A percentile compares a stretch with the other conserved stretches of the same genome.
These are phyloP conservation scores for Synergus japonicus DNA, from an alignment of 2,888 invertebrate genomes.

Conservation along the genomic window DNA sequence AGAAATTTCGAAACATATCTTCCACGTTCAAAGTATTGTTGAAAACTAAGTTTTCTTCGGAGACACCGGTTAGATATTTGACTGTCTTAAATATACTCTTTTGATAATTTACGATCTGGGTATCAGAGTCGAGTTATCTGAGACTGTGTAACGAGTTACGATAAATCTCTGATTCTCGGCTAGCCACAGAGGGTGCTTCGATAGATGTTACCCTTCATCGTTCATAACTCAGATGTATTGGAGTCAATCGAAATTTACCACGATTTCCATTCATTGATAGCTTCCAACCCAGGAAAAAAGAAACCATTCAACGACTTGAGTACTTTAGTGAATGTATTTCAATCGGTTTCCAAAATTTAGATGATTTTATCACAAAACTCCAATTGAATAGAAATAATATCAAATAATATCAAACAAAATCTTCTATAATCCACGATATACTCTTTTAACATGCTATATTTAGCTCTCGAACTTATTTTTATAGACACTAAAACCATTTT, in stretches of 20 bases:
- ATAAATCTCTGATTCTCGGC: conserved; percentile 61
- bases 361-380: too few species aligned
- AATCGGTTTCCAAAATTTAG: too few species aligned
- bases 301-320: too few species aligned
- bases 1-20: conserved; percentile 33
- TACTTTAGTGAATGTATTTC: too few species aligned
- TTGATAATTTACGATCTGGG: conserved; percentile 51
- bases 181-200: conserved; percentile 26
- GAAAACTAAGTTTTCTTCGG: conserved; percentile 42
- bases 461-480: too few species aligned
- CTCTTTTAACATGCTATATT: too few species aligned
- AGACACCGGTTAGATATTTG: conserved; percentile 41
- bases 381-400: neutral
- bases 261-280: neutral
- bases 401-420: neutral
- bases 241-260: conserved; percentile 7
- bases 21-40: neutral
- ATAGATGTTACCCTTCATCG: conserved; percentile 26
- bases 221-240: conserved; percentile 22
- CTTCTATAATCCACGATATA: too few species aligned
- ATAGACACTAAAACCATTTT: too few species aligned
- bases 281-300: neutral
- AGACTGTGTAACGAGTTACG: conserved; percentile 59
- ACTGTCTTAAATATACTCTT: conserved; percentile 47
- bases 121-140: conserved; percentile 55